A percentile compares a stretch with the other conserved stretches of the same genome.
Evolutionary conservation across 2,797 vertebrate genomes (phyloP).

Genomic region (Myoxocephalus aenaeus): DNA sequence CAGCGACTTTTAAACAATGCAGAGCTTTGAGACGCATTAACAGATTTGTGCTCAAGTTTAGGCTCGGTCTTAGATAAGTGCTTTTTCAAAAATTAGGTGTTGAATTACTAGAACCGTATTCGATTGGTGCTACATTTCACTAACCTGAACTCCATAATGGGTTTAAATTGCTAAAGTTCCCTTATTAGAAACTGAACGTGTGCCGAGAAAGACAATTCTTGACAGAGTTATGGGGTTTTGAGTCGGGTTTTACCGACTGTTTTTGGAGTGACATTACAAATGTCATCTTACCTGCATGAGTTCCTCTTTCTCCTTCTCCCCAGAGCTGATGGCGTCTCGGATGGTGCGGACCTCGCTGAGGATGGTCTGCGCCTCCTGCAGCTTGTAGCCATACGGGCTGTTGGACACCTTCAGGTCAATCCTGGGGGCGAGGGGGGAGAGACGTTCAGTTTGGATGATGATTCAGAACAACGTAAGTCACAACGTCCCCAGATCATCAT

Average conservation of each 20-base stretch:
- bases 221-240: too few species aligned
- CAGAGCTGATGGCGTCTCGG: conserved; percentile 93
- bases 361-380: conserved; percentile 96
- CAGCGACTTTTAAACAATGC: conserved; percentile 25
- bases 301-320: conserved; percentile 96
- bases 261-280: background rate
- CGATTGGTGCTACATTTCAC: too few species aligned
- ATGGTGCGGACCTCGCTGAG: conserved; percentile 95
- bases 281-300: conserved; percentile 90
- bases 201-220: too few species aligned
- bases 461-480: background rate
- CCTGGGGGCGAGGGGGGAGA: conserved; percentile 68
- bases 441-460: background rate
- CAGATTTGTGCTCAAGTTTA: too few species aligned
- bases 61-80: too few species aligned
- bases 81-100: too few species aligned
- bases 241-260: too few species aligned
- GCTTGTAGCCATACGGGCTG: conserved; percentile 89
- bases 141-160: too few species aligned
- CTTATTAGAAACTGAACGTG: too few species aligned
- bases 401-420: conserved; percentile 96
- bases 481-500: background rate
- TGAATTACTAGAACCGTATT: too few species aligned
- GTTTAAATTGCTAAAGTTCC: too few species aligned
- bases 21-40: background rate